Evolutionary conservation across 2,797 vertebrate genomes (phyloP).

Genomic region (Urosaurus nigricauda): DNA sequence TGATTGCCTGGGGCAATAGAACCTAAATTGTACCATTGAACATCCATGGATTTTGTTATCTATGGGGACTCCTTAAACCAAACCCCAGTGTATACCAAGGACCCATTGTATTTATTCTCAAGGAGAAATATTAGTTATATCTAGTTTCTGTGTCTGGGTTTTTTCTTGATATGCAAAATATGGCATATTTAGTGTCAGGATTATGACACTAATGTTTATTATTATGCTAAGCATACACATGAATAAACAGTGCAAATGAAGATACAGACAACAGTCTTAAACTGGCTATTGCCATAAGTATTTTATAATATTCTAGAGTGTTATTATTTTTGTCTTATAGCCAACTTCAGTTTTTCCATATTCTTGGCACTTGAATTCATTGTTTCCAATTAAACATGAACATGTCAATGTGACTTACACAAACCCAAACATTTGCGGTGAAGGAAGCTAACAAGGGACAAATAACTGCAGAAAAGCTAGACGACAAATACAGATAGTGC

Average conservation of each 20-base stretch:
- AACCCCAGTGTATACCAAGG: constrained; percentile 6
- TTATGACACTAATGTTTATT: no score
- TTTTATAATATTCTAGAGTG: background rate
- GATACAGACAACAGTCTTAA: background rate
- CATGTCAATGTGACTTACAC: background rate
- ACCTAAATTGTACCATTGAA: constrained; percentile 44
- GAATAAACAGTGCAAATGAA: background rate
- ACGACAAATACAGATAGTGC: background rate
- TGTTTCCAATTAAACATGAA: background rate
- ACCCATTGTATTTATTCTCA: constrained; percentile 48
- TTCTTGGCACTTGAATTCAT: background rate
- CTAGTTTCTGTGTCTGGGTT: constrained; percentile 24
- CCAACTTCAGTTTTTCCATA: background rate
- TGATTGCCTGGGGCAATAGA: constrained; percentile 63
- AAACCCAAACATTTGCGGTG: background rate
- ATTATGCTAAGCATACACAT: background rate
- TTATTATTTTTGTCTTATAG: background rate
- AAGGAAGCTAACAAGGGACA: background rate
- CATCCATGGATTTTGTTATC: no score
- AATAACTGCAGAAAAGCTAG: background rate
- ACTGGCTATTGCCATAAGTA: background rate
- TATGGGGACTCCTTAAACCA: no score
- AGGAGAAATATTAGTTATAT: constrained; percentile 44
- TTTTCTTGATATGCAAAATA: constrained; percentile 21
- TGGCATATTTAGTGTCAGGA: background rate